Conservation (phyloP, 1,140 invertebrate genomes). For the Proales similis region DNA sequence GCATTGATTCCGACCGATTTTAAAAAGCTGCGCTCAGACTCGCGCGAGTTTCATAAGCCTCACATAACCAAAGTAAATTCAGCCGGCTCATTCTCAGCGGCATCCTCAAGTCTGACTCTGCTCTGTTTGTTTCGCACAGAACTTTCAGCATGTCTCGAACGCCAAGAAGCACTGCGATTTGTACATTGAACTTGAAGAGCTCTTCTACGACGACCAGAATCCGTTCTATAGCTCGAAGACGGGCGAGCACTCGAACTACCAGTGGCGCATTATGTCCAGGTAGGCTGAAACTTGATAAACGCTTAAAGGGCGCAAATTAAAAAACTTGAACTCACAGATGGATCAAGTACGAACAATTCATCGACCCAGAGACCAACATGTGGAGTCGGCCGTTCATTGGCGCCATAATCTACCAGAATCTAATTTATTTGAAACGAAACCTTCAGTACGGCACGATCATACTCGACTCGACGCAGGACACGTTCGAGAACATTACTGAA, state of each 20-base stretch:
- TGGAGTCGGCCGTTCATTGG: constrained; percentile 31
- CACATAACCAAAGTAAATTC: too few relatives aligned
- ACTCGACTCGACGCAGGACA: constrained; percentile 7
- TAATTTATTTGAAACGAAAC: constrained; percentile 27
- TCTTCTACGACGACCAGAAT: too few relatives aligned
- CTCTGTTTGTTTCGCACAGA: too few relatives aligned
- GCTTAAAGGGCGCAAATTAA: too few relatives aligned
- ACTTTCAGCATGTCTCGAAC: too few relatives aligned
- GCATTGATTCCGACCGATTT: too few relatives aligned
- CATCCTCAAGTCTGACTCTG: too few relatives aligned
- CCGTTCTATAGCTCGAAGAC: neutral
- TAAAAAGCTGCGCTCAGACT: too few relatives aligned
- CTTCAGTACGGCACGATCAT: constrained; percentile 18
- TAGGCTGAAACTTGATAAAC: too few relatives aligned
- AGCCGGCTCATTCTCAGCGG: too few relatives aligned
- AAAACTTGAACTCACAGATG: too few relatives aligned
- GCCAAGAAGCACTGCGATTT: constrained; percentile 24
- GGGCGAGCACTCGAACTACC: neutral
- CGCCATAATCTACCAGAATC: constrained; percentile 23
- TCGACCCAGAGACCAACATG: constrained; percentile 29
- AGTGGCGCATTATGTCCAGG: constrained; percentile 27
- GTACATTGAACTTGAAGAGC: constrained; percentile 22
- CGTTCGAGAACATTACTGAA: constrained; percentile 19
- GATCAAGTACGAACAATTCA: constrained; percentile 35
- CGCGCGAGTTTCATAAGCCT: too few relatives aligned